Conservation (phyloP, 64 coral and sea anemone species). For the Catalaphyllia jardinei region DNA sequence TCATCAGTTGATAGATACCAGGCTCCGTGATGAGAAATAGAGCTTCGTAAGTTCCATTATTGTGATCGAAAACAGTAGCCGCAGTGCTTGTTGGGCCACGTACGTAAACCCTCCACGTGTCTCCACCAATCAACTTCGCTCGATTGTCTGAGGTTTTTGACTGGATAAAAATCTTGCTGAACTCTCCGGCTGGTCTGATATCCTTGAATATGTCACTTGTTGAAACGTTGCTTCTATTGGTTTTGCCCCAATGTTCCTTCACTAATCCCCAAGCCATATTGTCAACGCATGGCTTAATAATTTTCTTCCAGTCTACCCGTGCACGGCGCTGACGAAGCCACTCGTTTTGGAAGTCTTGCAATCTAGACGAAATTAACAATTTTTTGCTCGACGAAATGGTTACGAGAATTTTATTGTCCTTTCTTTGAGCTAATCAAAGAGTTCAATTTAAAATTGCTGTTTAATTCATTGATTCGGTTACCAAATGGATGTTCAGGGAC, state of each 20-base stretch:
- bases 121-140: slow-evolving; percentile 51
- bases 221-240: slow-evolving; percentile 28
- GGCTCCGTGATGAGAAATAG: slow-evolving; percentile 66
- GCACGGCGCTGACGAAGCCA: slow-evolving; percentile 62
- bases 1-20: slow-evolving; percentile 31
- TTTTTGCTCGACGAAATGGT: no score
- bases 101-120: slow-evolving; percentile 60
- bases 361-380: no score
- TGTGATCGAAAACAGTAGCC: slow-evolving; percentile 57
- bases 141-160: slow-evolving; percentile 44
- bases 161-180: slow-evolving; percentile 52
- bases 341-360: slow-evolving; percentile 25
- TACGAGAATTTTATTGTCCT: no score
- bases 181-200: slow-evolving; percentile 64
- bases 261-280: slow-evolving; percentile 38
- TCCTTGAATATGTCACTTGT: slow-evolving; percentile 44
- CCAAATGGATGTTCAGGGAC: no score
- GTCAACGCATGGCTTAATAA: slow-evolving; percentile 53
- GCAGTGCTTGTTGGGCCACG: slow-evolving; percentile 53
- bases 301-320: slow-evolving; percentile 44
- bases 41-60: slow-evolving; percentile 27
- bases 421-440: no score
- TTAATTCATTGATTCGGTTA: no score
- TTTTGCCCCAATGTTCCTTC: slow-evolving; percentile 35
- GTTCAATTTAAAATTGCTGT: no score